Evolutionary conservation across 2,113 vertebrate genomes (phyloP).

Genomic region (Suncus etruscus): DNA sequence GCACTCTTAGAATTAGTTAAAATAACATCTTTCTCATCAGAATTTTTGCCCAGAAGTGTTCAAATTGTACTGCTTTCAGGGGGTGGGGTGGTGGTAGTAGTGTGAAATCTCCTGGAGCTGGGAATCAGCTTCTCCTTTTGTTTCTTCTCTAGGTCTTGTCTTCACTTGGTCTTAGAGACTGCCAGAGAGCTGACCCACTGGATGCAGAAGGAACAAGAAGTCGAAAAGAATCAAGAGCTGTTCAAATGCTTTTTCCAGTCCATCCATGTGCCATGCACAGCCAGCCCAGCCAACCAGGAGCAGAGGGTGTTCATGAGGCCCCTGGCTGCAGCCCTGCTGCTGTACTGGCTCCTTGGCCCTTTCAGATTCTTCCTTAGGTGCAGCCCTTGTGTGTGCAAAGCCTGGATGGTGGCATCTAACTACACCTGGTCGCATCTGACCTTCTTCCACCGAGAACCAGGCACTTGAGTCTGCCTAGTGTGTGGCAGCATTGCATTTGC

Average conservation of each 20-base stretch:
- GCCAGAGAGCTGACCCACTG: background rate
- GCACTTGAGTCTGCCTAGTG: too few relatives aligned
- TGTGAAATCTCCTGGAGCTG: too few relatives aligned
- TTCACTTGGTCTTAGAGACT: background rate
- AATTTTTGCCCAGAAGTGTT: background rate
- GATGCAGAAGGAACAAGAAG: background rate
- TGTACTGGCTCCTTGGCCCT: background rate
- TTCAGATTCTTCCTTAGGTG: background rate
- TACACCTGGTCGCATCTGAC: background rate
- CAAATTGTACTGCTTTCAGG: background rate
- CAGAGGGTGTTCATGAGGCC: too few relatives aligned
- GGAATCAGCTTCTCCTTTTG: background rate
- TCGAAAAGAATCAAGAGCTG: background rate
- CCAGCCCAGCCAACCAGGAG: background rate
- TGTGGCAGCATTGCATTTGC: background rate
- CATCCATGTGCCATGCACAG: background rate
- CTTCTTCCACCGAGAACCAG: background rate
- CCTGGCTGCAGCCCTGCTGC: too few relatives aligned
- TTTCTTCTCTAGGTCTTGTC: background rate
- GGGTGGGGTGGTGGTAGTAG: too few relatives aligned
- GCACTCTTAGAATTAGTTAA: background rate
- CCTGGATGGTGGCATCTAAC: too few relatives aligned
- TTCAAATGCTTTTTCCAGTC: too few relatives aligned
- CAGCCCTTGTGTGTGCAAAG: background rate
- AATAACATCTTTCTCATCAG: constrained; percentile 14